A percentile compares a stretch with the other conserved stretches of the same genome.
Conservation (phyloP, 2,113 vertebrate genomes). For the Cercopithecus mona region DNA sequence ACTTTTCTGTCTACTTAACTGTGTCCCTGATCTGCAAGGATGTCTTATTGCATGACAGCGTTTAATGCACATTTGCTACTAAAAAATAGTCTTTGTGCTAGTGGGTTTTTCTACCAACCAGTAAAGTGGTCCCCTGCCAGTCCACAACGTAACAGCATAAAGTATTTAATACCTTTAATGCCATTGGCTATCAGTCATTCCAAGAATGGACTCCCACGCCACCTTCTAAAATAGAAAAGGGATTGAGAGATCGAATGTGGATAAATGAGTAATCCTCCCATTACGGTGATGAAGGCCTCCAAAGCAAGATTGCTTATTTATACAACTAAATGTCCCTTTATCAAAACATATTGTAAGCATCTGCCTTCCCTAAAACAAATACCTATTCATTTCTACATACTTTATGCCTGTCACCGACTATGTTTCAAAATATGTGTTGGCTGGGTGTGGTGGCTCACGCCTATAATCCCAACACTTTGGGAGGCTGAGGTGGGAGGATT, state of each 20-base stretch:
- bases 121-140: background rate
- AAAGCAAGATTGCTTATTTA: background rate
- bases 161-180: background rate
- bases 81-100: background rate
- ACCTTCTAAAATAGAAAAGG: background rate
- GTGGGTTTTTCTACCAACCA: background rate
- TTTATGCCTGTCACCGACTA: background rate
- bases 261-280: background rate
- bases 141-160: background rate
- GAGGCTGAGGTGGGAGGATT: too few species aligned
- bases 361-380: background rate
- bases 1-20: background rate
- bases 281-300: background rate
- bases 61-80: background rate
- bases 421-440: background rate
- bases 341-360: background rate
- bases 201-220: background rate
- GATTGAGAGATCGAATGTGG: background rate
- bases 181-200: background rate
- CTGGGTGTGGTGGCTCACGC: too few species aligned
- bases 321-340: background rate
- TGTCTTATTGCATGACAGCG: background rate
- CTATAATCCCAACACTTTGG: too few species aligned
- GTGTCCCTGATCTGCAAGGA: background rate
- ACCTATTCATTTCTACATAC: background rate